A percentile compares a stretch with the other conserved stretches of the same genome.
Conservation (phyloP, 2,797 vertebrate genomes). For the Sebastes iracundus region DNA sequence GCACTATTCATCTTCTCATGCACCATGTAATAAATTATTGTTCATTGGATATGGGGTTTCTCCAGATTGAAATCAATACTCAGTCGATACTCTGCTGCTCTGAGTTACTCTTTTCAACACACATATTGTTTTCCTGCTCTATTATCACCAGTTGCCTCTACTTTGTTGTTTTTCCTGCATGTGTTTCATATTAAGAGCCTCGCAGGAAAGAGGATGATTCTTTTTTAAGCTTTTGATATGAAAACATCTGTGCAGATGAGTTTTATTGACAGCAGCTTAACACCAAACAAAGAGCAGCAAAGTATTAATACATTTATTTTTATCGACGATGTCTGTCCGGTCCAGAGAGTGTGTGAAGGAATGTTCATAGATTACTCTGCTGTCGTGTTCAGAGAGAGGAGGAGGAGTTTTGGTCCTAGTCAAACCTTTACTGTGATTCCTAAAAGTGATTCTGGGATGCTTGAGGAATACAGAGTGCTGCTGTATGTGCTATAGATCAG, state of each 20-base stretch:
- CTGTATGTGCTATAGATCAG: conserved; percentile 21
- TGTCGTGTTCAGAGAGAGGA: background rate
- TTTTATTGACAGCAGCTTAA: no score
- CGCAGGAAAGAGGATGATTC: background rate
- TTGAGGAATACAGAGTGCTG: background rate
- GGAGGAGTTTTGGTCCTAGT: background rate
- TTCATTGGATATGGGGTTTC: no score
- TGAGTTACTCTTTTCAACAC: background rate
- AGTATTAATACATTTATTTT: background rate
- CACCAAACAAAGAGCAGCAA: background rate
- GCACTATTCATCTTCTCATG: no score
- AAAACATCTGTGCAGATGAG: background rate
- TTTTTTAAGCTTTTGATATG: background rate
- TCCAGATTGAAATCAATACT: background rate
- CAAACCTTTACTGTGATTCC: background rate
- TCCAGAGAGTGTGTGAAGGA: background rate
- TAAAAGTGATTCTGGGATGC: background rate
- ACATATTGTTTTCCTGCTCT: background rate
- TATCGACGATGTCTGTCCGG: no score
- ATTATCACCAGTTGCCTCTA: background rate
- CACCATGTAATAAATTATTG: no score
- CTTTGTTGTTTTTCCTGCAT: background rate
- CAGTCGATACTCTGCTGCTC: background rate
- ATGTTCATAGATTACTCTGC: background rate
- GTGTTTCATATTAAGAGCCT: background rate